Percentiles rank a stretch among this genome's conserved stretches.
Conservation (phyloP, 1,140 invertebrate species). For the Musca vetustissima region DNA sequence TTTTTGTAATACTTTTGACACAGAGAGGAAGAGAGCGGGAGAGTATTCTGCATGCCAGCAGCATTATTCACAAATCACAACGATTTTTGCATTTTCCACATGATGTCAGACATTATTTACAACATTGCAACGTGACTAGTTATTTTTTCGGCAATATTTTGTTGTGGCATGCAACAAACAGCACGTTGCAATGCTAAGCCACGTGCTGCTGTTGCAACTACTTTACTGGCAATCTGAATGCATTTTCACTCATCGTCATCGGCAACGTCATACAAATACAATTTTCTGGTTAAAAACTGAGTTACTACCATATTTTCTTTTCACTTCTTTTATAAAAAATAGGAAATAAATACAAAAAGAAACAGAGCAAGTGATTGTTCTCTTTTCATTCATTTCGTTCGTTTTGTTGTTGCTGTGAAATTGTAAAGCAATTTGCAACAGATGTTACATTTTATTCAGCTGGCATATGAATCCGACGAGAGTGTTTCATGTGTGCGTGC, state of each 20-base stretch:
- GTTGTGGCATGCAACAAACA: not conserved
- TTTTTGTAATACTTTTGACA: too few species aligned
- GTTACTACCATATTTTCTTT: too few species aligned
- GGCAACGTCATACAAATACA: too few species aligned
- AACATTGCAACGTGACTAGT: constrained; percentile 23
- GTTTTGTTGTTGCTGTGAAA: not conserved
- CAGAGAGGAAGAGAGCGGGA: too few species aligned
- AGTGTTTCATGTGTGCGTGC: not conserved
- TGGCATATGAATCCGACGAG: not conserved
- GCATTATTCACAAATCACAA: too few species aligned
- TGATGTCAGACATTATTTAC: constrained; percentile 24
- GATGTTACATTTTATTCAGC: constrained; percentile 21
- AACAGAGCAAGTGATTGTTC: not conserved
- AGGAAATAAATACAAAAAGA: too few species aligned
- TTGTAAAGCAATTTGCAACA: constrained; percentile 23
- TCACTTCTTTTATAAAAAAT: too few species aligned
- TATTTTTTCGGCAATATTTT: not conserved
- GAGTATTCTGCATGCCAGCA: too few species aligned
- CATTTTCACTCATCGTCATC: too few species aligned
- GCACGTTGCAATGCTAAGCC: constrained; percentile 5
- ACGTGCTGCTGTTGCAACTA: too few species aligned
- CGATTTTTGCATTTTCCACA: constrained; percentile 16
- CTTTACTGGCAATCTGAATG: too few species aligned
- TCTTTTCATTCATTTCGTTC: not conserved
- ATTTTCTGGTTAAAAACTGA: too few species aligned